Base-by-base conservation (phyloP, 92 coral and sea anemone genomes). In the Zoanthus gigantus region DNA sequence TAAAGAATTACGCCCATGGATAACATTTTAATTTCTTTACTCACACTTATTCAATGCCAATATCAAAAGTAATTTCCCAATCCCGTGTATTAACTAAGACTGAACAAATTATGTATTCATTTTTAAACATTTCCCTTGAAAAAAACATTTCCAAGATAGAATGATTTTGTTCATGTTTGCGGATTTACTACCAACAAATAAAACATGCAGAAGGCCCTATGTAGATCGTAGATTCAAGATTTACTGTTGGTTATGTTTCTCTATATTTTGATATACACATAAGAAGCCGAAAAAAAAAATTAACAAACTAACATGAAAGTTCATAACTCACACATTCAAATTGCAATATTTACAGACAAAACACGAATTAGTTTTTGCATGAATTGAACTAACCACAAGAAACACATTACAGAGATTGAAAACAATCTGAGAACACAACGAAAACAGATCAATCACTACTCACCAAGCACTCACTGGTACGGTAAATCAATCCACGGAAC, bases 401-500 rank as follows among this genome's bases (percentile, higher is more conserved):
- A 74, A 74, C 77, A 73, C 77, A 74, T 74, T 74, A 74, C 16
- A 74, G 78, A 74, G 78, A 44, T 47, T 47, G 79, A 74, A 74
- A 74, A 74, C 60, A 74, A 74, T 46, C 79, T 74, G 79, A 74
- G 79, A 74, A 74, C 58, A 74, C 79, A 74, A 74, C 0, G 60
- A 74, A 74, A 74, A 76, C 81, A 76, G 81, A 76, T 76, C 66
- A 76, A 76, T 76, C 81, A 52, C 45, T 76, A 76, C 81, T 76
- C 81, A 76, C 81, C 81, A 76, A 48, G 81, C 81, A 76, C 78
- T 73, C 78, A 73, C 78, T 73, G 78, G 78, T 73, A 44, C 57
- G 54, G 42, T 37, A 37, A 2, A 37, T 37, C 42, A 37, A 37
- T 37, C 42, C 42, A 37, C 42, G 2, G 42, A 37, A 37, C 42